These are phyloP conservation scores for Trichopoda pennipes DNA, from an alignment of 2,888 invertebrate species.

Conservation along the genomic window DNA sequence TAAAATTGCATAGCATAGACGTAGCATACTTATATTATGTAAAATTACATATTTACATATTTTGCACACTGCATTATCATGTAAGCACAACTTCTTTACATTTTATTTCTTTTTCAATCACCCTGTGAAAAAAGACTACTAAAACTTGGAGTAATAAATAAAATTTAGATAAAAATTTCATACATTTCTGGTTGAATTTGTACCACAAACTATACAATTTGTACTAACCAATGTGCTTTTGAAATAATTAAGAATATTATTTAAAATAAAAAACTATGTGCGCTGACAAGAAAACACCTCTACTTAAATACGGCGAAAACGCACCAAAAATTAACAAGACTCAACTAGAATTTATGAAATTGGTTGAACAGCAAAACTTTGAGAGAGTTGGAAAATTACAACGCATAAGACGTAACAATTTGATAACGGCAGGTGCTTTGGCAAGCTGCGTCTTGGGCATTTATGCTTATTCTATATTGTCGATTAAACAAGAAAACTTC, in stretches of 20 bases:
- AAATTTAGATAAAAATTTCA: too few relatives aligned
- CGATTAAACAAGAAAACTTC: conserved; percentile 95
- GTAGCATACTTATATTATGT: too few relatives aligned
- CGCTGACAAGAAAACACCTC: conserved; percentile 73
- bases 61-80: too few relatives aligned
- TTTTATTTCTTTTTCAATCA: too few relatives aligned
- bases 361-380: conserved; percentile 88
- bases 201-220: too few relatives aligned
- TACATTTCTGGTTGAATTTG: too few relatives aligned
- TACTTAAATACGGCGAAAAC: conserved; percentile 78
- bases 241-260: conserved; percentile 14
- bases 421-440: conserved; percentile 85
- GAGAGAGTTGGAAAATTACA: conserved; percentile 87
- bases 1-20: too few relatives aligned
- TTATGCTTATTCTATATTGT: conserved; percentile 91
- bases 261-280: conserved; percentile 73
- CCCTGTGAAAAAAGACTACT: too few relatives aligned
- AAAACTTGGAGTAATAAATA: too few relatives aligned
- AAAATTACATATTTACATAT: too few relatives aligned
- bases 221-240: conserved; percentile 35
- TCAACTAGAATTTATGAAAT: conserved; percentile 89
- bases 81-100: too few relatives aligned
- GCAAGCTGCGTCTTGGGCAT: conserved; percentile 88
- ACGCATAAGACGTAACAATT: conserved; percentile 85
- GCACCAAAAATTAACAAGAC: conserved; percentile 83